phyloP scores from a whole-genome alignment of 1,140 invertebrate genomes.

The Dendroctonus valens region DNA sequence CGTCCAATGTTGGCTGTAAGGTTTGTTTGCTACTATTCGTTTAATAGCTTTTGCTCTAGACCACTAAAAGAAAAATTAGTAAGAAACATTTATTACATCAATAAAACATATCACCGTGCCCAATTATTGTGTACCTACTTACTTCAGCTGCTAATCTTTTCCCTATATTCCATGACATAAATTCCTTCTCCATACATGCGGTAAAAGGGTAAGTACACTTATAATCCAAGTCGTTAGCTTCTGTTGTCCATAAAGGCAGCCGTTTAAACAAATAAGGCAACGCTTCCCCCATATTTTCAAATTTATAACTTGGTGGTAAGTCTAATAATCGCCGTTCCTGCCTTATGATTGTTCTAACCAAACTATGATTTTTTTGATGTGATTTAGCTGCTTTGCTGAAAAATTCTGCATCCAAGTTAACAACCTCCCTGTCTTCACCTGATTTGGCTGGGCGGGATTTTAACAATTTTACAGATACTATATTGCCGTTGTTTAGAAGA shows the following conservation, averaged over 20 bases:
- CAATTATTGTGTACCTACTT: constrained; percentile 11
- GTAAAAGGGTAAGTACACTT: constrained; percentile 43
- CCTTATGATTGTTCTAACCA: background rate
- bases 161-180: constrained; percentile 39
- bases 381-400: background rate
- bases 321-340: background rate
- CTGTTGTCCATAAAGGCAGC: constrained; percentile 38
- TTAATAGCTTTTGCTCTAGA: constrained; percentile 42
- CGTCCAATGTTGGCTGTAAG: constrained; percentile 38
- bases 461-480: constrained; percentile 29
- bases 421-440: background rate
- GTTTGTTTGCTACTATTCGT: constrained; percentile 33
- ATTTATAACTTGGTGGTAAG: constrained; percentile 35
- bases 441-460: constrained; percentile 9
- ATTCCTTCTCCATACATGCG: constrained; percentile 40
- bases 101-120: background rate
- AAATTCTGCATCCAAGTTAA: background rate
- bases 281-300: constrained; percentile 40
- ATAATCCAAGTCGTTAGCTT: constrained; percentile 34
- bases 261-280: constrained; percentile 44
- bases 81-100: background rate
- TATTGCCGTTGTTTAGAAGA: constrained; percentile 24
- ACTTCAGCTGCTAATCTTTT: constrained; percentile 43
- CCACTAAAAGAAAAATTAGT: constrained; percentile 40
- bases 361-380: background rate